phyloP scores from a whole-genome alignment of 1,140 invertebrate genomes.

The Liolophura sinensis region DNA sequence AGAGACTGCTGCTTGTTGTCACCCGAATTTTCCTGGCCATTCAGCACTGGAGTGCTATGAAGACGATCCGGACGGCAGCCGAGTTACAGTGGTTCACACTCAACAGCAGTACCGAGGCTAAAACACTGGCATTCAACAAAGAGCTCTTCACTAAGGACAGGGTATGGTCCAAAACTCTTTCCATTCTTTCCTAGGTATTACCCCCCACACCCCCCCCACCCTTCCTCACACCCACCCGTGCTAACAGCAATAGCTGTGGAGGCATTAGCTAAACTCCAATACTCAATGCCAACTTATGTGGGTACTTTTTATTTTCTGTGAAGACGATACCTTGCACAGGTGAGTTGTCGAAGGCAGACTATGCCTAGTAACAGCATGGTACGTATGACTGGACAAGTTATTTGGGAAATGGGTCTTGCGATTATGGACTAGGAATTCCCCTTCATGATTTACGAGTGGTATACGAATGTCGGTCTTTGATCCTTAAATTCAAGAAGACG shows the following conservation, averaged over 20 bases:
- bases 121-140: constrained; percentile 40
- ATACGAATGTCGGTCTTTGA: too few species aligned
- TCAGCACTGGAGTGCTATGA: not conserved
- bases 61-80: constrained; percentile 34
- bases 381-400: too few species aligned
- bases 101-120: constrained; percentile 27
- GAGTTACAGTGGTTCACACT: constrained; percentile 44
- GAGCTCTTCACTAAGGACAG: constrained; percentile 31
- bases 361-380: too few species aligned
- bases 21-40: too few species aligned
- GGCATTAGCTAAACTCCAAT: not conserved
- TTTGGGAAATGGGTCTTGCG: too few species aligned
- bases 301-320: too few species aligned
- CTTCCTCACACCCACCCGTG: not conserved
- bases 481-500: too few species aligned
- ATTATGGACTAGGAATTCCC: too few species aligned
- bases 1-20: too few species aligned
- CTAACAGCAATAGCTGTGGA: not conserved
- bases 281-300: not conserved
- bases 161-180: constrained; percentile 18
- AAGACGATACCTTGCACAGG: too few species aligned
- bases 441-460: too few species aligned
- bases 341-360: too few species aligned
- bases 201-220: not conserved
- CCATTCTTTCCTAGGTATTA: not conserved